Evolutionary conservation across 2,888 invertebrate species (phyloP).

Genomic region (Drosophila fulvimacula): DNA sequence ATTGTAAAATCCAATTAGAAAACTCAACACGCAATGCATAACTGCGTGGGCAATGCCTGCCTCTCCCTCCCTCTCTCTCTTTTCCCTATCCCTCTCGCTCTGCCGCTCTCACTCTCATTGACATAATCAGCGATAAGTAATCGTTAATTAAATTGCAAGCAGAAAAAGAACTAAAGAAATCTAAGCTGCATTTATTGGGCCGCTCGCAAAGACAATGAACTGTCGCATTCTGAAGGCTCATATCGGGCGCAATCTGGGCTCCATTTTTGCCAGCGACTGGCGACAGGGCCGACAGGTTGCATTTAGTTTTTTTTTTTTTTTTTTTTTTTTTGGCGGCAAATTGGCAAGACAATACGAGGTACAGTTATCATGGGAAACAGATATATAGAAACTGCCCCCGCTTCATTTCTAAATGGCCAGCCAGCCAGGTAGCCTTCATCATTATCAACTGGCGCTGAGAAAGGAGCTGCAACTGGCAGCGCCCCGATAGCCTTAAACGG

Average conservation of each 20-base stretch:
- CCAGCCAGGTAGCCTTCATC: conserved; percentile 38
- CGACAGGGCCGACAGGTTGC: conserved; percentile 63
- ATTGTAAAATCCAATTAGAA: conserved; percentile 71
- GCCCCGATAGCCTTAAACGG: conserved; percentile 72
- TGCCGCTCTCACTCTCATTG: conserved; percentile 22
- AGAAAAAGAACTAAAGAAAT: conserved; percentile 27
- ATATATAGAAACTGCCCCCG: conserved; percentile 54
- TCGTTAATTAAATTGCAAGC: conserved; percentile 70
- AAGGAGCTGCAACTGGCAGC: conserved; percentile 32
- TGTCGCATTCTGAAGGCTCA: conserved; percentile 69
- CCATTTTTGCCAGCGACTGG: conserved; percentile 63
- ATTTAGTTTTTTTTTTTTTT: no score
- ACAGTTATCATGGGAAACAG: conserved; percentile 75
- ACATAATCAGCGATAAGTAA: conserved; percentile 74
- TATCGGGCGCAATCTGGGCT: conserved; percentile 51
- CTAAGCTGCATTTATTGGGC: conserved; percentile 56
- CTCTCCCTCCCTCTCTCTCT: neutral
- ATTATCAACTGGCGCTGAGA: conserved; percentile 50
- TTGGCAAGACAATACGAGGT: conserved; percentile 71
- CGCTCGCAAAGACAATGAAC: conserved; percentile 63
- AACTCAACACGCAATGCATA: conserved; percentile 61
- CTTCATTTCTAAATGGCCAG: conserved; percentile 58
- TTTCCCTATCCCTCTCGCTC: neutral
- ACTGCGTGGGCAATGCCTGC: conserved; percentile 40
- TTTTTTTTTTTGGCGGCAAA: conserved; percentile 54